Percentiles rank a stretch among this genome's conserved stretches.
These are phyloP conservation scores for Rhombomys opimus DNA, from an alignment of 2,113 vertebrate genomes.

Conservation along the genomic window DNA sequence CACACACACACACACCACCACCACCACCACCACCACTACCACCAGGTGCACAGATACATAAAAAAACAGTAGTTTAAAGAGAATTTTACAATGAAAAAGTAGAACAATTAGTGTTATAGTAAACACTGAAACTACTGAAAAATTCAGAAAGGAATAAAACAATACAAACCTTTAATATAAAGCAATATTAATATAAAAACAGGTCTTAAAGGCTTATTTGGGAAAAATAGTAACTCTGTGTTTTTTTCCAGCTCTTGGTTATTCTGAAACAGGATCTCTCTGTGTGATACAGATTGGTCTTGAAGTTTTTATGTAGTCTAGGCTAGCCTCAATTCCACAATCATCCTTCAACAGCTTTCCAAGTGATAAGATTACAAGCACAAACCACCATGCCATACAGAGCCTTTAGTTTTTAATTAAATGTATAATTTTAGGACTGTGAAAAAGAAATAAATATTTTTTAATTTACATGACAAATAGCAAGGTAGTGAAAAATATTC, in stretches of 20 bases:
- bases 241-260: neutral
- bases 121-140: conserved; percentile 26
- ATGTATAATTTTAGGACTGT: neutral
- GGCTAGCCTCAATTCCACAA: neutral
- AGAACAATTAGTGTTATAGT: neutral
- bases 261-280: neutral
- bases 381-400: neutral
- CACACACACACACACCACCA: neutral
- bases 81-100: neutral
- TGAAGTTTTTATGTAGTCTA: neutral
- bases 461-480: conserved; percentile 10
- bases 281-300: neutral
- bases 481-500: neutral
- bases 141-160: conserved; percentile 33
- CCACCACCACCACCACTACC: neutral
- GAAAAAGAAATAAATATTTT: conserved; percentile 40
- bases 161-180: neutral
- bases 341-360: neutral
- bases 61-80: neutral
- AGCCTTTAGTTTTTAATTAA: conserved; percentile 41
- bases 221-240: neutral
- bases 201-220: neutral
- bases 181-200: neutral
- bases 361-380: neutral
- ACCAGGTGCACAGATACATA: neutral